Evolutionary conservation across 2,888 invertebrate genomes (phyloP).

Genomic region (Himalopsyche tibetana): DNA sequence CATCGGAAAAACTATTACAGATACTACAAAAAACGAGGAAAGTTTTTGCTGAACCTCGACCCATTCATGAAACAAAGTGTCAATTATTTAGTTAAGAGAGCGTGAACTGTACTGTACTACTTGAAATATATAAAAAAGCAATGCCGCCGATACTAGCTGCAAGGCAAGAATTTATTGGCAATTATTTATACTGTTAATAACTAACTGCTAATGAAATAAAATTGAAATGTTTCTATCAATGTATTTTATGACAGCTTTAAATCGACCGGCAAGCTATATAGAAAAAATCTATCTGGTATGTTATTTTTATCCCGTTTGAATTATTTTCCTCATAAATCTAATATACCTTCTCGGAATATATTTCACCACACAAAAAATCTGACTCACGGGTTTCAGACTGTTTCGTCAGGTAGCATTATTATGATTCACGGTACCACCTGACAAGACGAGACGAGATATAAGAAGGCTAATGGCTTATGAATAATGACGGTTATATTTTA

Average conservation of each 20-base stretch:
- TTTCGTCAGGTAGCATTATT: not conserved
- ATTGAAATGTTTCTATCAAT: too few species aligned
- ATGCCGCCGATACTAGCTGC: not conserved
- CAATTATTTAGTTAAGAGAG: too few species aligned
- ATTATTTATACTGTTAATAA: too few species aligned
- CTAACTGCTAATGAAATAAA: too few species aligned
- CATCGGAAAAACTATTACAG: not conserved
- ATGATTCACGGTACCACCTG: constrained; percentile 23
- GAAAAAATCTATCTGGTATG: too few species aligned
- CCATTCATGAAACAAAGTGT: not conserved
- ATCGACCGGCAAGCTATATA: too few species aligned
- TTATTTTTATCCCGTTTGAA: not conserved
- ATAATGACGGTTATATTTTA: not conserved
- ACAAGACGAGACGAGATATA: not conserved
- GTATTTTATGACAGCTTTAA: too few species aligned
- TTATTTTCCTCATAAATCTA: not conserved
- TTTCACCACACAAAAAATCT: constrained; percentile 18
- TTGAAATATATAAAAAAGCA: not conserved
- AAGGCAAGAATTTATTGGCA: constrained; percentile 11
- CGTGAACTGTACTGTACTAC: too few species aligned
- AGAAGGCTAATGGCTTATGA: not conserved
- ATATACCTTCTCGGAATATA: constrained; percentile 1
- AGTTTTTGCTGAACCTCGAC: not conserved
- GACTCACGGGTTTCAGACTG: not conserved
- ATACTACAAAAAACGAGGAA: not conserved